phyloP scores from a whole-genome alignment of 2,888 invertebrate genomes.

The Spisula solida region DNA sequence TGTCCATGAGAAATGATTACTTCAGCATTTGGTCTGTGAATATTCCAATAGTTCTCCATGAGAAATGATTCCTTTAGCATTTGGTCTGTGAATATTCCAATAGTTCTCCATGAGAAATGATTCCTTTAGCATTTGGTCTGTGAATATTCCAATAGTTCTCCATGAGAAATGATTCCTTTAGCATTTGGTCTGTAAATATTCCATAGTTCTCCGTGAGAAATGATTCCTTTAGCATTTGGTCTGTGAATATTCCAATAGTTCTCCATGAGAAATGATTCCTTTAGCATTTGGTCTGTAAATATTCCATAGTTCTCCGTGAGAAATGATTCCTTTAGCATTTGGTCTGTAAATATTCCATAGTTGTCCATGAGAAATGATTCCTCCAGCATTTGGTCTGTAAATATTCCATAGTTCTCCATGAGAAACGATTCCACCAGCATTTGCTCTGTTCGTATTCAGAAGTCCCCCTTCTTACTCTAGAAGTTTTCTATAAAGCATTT shows the following conservation, averaged over 20 bases:
- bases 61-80: neutral
- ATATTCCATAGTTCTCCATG: neutral
- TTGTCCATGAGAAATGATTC: neutral
- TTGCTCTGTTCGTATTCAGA: no score
- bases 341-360: neutral
- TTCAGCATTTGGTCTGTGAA: neutral
- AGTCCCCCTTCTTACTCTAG: no score
- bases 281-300: neutral
- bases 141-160: neutral
- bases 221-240: slow-evolving; percentile 89
- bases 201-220: no score
- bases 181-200: no score
- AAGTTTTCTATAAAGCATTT: no score
- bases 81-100: neutral
- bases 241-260: slow-evolving; percentile 36
- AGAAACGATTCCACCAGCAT: neutral
- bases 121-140: slow-evolving; percentile 89
- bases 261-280: neutral
- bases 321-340: neutral
- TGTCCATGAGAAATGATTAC: neutral
- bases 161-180: neutral
- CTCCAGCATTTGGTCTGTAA: slow-evolving; percentile 89
- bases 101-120: neutral
- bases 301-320: neutral
- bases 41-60: neutral